Percentiles rank a stretch among this genome's conserved stretches.
Evolutionary conservation across 2,113 vertebrate genomes (phyloP).

Genomic region (Pimephales promelas): DNA sequence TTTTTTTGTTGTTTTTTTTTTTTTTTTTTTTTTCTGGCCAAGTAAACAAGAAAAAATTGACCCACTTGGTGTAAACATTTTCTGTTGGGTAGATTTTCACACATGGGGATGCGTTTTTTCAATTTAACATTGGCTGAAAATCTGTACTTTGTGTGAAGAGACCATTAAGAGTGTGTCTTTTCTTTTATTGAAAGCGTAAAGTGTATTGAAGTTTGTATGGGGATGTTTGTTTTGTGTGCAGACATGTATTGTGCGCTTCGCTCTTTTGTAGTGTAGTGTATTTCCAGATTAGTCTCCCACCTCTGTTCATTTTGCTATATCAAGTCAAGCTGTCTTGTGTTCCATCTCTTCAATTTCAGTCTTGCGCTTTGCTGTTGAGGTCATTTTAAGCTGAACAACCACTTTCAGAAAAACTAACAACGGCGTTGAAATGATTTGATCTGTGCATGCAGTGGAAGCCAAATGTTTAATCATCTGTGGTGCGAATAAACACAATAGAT

Average conservation of each 20-base stretch:
- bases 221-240: not conserved
- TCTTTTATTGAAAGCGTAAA: not conserved
- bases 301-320: not conserved
- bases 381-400: not conserved
- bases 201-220: not conserved
- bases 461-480: constrained; percentile 24
- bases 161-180: constrained; percentile 8
- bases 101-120: not conserved
- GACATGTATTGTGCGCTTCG: constrained; percentile 2
- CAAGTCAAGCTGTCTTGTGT: constrained; percentile 17
- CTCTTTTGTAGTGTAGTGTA: not conserved
- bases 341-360: constrained; percentile 12
- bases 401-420: constrained; percentile 12
- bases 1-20: not conserved
- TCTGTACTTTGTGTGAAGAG: not conserved
- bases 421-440: not conserved
- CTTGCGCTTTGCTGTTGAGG: constrained; percentile 3
- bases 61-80: not conserved
- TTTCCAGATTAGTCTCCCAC: constrained; percentile 5
- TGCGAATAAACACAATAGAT: constrained; percentile 30
- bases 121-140: not conserved
- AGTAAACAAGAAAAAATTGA: not conserved
- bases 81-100: not conserved
- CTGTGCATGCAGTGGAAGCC: constrained; percentile 16
- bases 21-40: not conserved